Evolutionary conservation across 2,888 invertebrate genomes (phyloP), one percentile per base, ranked within the genome.

Genomic region (Sminthurides aquaticus): DNA sequence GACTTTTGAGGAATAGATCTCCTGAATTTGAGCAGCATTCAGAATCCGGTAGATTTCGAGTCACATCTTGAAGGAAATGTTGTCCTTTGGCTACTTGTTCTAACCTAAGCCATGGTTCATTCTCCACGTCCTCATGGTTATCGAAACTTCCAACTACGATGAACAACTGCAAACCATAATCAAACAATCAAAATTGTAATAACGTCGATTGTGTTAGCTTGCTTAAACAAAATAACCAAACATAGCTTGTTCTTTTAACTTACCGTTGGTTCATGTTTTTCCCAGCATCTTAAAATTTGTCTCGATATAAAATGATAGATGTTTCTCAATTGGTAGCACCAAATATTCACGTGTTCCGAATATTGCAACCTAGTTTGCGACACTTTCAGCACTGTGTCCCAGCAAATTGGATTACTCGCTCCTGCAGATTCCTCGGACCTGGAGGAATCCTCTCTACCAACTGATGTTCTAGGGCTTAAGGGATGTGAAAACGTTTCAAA

Each of bases 251-350:
- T n/a, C n/a, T n/a, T n/a, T n/a, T n/a, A n/a, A n/a, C 58, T 49
- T 60, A 60, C 60, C 18, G 24, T 25, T 2, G 60, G 60, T n/a
- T 49, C 18, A 20, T 60, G 49, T 26, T 60, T 60, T 27, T 60
- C 49, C 60, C 60, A 60, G 24, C 49, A 49, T 49, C 60, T 49
- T 2, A 18, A 5, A 1, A 52, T 60, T 20, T 60, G 60, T n/a
- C 22, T 22, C 1, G 49, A 52, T 15, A 60, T 60, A 27, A 60
- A 60, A n/a, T 28, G 27, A 60, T 60, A 60, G 3, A 60, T 49
- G 49, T 60, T 60, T 26, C 60, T 25, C 3, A 60, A n/a, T 8
- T 49, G 60, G n/a, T 60, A 60, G 52, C 49, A 60, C 25, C 49
- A 27, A 2, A 49, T 8, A 27, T 49, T 49, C 18, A 60, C 60